Evolutionary conservation across 2,113 vertebrate species (phyloP), one percentile per base, ranked within the genome.

Genomic region (Monopterus albus): DNA sequence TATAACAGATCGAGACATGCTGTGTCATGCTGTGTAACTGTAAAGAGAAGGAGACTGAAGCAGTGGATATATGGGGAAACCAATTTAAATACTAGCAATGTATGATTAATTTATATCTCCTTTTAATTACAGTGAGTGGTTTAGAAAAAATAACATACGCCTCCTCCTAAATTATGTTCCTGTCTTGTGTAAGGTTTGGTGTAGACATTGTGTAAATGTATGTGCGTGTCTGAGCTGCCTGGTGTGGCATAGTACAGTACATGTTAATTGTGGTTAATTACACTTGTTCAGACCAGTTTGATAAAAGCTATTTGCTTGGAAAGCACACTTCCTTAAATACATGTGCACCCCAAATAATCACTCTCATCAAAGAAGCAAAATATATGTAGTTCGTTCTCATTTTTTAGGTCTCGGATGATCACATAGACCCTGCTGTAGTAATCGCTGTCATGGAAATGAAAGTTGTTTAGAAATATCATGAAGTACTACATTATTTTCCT

Each of bases 261-360:
- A n/a, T 52, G 40, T 78, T 51, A 72, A 83, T 69, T 69, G 40
- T 45, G 56, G 57, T 50, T 65, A 18, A n/a, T 61, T 72, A 59
- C 25, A 25, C 31, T 29, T 65, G 23, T 52, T 29, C 5, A 21
- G n/a, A n/a, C n/a, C 20, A 36, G 20, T 55, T 79, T 29, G 25
- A 25, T n/a, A 39, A 46, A 46, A 58, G n/a, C 29, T 20, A 2
- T 42, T 57, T 42, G n/a, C 55, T 40, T 13, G 49, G n/a, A 64
- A 74, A 39, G 39, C 21, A 26, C 12, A 23, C 46, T 47, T 72
- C 23, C 55, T 40, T 39, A 6, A 58, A 23, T 47, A 17, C 33
- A 51, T 14, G 28, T 46, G 23, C 39, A 60, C 57, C 57, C 42
- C 51, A 33, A 56, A 50, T 17, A 42, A 40, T 47, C 13, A 26